Conservation (phyloP, 2,113 vertebrate species). For the Eurystomus gularis region DNA sequence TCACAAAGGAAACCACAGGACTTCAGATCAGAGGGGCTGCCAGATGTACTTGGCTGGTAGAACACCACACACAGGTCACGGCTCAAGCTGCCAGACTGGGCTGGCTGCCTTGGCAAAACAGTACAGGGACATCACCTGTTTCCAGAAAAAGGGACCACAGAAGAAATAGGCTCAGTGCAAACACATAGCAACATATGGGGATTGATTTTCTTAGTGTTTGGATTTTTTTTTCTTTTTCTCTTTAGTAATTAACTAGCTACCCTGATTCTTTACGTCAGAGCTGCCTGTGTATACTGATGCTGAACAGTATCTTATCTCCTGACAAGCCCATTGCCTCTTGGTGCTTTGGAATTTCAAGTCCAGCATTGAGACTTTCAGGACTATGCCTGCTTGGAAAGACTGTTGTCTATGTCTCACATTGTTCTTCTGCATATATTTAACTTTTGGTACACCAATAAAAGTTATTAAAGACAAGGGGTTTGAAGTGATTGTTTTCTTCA, state of each 20-base stretch:
- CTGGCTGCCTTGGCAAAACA: neutral
- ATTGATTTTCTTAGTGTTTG: neutral
- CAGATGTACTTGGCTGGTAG: conserved; percentile 49
- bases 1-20: conserved; percentile 59
- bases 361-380: neutral
- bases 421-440: neutral
- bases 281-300: neutral
- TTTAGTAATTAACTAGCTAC: neutral
- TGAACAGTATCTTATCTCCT: neutral
- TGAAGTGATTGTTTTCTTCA: neutral
- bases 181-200: neutral
- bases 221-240: neutral
- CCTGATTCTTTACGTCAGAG: neutral
- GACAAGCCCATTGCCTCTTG: neutral
- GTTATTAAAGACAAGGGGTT: neutral
- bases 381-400: neutral
- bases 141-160: neutral
- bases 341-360: neutral
- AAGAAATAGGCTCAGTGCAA: neutral
- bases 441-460: neutral
- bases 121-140: neutral
- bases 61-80: neutral
- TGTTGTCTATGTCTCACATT: neutral
- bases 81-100: neutral
- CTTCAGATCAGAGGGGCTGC: conserved; percentile 48